A percentile compares a stretch with the other conserved stretches of the same genome.
Evolutionary conservation across 1,140 invertebrate species (phyloP).

Genomic region (Helicoverpa armigera): DNA sequence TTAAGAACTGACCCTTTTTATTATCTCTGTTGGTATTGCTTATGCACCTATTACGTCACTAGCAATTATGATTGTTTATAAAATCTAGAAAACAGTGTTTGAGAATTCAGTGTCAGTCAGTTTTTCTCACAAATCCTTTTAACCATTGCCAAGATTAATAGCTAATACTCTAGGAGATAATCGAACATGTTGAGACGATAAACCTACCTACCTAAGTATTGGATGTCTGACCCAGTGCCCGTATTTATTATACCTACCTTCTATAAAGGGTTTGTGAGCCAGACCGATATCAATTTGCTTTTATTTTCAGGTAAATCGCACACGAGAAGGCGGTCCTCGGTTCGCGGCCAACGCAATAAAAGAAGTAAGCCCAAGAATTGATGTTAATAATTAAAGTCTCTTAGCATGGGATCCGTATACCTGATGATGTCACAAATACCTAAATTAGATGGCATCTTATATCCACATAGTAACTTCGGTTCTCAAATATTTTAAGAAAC

Average conservation of each 20-base stretch:
- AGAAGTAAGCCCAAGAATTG: conserved; percentile 71
- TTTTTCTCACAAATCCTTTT: too few species aligned
- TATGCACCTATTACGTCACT: too few species aligned
- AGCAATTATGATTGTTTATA: too few species aligned
- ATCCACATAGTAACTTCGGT: not conserved
- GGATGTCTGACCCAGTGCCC: conserved; percentile 9
- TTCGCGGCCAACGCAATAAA: conserved; percentile 82
- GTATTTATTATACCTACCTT: not conserved
- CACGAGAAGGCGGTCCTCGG: conserved; percentile 78
- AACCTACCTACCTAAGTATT: conserved; percentile 9
- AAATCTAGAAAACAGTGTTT: too few species aligned
- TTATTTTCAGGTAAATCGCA: conserved; percentile 81
- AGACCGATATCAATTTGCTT: conserved; percentile 24
- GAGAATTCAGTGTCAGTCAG: too few species aligned
- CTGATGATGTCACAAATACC: conserved; percentile 24
- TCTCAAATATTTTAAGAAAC: too few species aligned
- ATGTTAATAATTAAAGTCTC: conserved; percentile 30
- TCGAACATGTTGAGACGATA: too few species aligned
- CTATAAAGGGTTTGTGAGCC: not conserved
- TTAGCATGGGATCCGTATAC: conserved; percentile 11
- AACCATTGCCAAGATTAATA: too few species aligned
- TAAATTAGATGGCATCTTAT: conserved; percentile 13
- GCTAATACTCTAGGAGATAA: too few species aligned
- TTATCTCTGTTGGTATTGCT: not conserved
- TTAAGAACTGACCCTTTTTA: not conserved